A percentile compares a stretch with the other conserved stretches of the same genome.
phyloP scores from a whole-genome alignment of 2,888 invertebrate genomes.

The Cenopis cana region DNA sequence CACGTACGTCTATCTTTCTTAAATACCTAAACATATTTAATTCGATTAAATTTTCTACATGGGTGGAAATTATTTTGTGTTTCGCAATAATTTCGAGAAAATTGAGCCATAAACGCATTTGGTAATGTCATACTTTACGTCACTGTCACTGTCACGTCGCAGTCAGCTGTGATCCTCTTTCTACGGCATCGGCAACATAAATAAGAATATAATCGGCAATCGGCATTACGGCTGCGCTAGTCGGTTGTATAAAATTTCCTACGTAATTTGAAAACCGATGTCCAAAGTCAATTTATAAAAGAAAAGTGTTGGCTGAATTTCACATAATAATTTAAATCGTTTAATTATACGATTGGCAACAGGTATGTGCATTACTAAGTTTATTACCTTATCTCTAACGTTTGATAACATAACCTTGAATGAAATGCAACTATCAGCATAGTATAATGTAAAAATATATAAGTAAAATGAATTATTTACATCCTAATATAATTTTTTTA shows the following conservation, averaged over 20 bases:
- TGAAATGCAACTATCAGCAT: constrained; percentile 4
- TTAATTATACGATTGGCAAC: constrained; percentile 13
- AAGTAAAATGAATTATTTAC: not conserved
- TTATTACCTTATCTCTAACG: not conserved
- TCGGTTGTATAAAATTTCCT: constrained; percentile 1
- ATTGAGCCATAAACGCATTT: not conserved
- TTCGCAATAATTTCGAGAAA: not conserved
- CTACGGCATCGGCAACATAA: no score
- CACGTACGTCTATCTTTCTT: not conserved
- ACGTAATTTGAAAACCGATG: constrained; percentile 6
- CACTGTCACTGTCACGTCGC: constrained; percentile 27
- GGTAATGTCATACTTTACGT: not conserved
- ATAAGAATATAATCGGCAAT: no score
- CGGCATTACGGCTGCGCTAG: no score
- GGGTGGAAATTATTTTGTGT: not conserved
- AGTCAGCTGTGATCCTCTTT: no score
- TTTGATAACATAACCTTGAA: constrained; percentile 39
- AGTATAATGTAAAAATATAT: not conserved
- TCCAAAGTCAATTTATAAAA: constrained; percentile 28
- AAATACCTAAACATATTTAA: no score
- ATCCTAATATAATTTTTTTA: not conserved
- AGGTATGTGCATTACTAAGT: constrained; percentile 18
- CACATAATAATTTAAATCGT: not conserved
- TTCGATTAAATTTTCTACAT: not conserved
- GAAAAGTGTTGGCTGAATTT: constrained; percentile 24